A percentile compares a stretch with the other conserved stretches of the same genome.
phyloP scores from a whole-genome alignment of 1,140 invertebrate species.

The Drosophila sulfurigaster region DNA sequence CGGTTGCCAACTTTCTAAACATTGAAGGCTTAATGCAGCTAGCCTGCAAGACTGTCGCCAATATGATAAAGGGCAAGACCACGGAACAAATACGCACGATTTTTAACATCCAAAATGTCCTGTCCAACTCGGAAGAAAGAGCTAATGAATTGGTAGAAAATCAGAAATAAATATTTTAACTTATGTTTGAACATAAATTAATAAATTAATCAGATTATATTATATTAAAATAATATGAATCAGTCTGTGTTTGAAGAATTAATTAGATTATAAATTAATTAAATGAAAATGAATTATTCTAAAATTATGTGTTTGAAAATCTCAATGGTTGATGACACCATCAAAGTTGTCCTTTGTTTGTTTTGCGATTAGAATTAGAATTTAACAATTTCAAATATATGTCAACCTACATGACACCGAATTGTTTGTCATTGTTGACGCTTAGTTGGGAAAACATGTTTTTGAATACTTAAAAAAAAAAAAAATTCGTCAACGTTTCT shows the following conservation, averaged over 20 bases:
- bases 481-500: conserved; percentile 3
- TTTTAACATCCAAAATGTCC: conserved; percentile 99
- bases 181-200: neutral
- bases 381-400: neutral
- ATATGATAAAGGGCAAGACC: conserved; percentile 99
- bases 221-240: too few species aligned
- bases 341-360: neutral
- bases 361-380: too few species aligned
- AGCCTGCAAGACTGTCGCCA: conserved; percentile 99
- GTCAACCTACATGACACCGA: neutral
- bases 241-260: neutral
- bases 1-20: conserved; percentile 99
- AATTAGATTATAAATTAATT: neutral
- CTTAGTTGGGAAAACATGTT: neutral
- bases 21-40: conserved; percentile 99
- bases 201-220: neutral
- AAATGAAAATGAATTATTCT: too few species aligned
- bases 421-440: conserved; percentile 7
- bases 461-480: neutral
- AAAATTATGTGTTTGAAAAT: too few species aligned
- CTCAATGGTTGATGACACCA: neutral
- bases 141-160: conserved; percentile 90
- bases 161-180: neutral
- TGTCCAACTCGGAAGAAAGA: conserved; percentile 97
- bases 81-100: conserved; percentile 99